A percentile compares a stretch with the other conserved stretches of the same genome.
phyloP scores from a whole-genome alignment of 2,797 vertebrate species.

The Galagoides demidoff region DNA sequence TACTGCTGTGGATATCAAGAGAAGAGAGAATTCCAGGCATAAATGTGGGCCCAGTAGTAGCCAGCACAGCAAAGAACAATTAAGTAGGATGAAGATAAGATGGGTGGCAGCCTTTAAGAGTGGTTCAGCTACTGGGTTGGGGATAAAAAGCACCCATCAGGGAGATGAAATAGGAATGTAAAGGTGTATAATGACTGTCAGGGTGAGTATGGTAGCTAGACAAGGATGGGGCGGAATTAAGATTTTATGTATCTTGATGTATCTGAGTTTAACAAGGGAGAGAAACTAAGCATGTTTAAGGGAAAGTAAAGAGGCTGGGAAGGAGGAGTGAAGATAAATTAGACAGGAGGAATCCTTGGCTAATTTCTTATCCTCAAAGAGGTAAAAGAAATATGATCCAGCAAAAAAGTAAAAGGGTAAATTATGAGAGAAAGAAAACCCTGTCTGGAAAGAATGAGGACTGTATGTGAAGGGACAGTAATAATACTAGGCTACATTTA shows the following conservation, averaged over 20 bases:
- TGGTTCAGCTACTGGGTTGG: neutral
- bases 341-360: neutral
- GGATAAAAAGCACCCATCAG: neutral
- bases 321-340: neutral
- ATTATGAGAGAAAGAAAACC: neutral
- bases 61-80: neutral
- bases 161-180: neutral
- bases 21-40: neutral
- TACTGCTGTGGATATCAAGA: neutral
- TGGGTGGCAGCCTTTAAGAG: neutral
- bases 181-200: neutral
- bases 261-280: neutral
- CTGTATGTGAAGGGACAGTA: neutral
- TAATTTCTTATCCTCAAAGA: neutral
- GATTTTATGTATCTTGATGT: fast-evolving
- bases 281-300: neutral
- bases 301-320: neutral
- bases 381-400: neutral
- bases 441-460: neutral
- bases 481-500: neutral
- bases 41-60: no score
- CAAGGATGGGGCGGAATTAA: neutral
- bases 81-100: neutral
- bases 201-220: neutral
- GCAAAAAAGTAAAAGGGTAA: neutral